Percentiles rank a stretch among this genome's conserved stretches.
Conservation (phyloP, 92 coral and sea anemone genomes). For the Galaxea fascicularis region DNA sequence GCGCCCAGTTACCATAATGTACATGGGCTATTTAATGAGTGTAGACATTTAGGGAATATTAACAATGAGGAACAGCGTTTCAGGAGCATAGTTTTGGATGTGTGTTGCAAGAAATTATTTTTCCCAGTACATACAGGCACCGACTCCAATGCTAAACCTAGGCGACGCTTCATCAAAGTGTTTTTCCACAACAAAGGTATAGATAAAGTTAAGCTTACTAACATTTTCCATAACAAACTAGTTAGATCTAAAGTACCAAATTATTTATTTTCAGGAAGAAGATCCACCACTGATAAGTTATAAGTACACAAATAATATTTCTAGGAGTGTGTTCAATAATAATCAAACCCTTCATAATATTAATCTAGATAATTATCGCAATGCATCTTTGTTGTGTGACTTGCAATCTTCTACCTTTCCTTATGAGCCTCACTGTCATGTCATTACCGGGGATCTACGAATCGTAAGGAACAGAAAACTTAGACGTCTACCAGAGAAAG, state of each 20-base stretch:
- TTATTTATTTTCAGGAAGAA: too few relatives aligned
- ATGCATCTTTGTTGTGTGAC: not conserved
- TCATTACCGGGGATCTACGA: slow-evolving; percentile 4
- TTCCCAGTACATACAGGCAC: not conserved
- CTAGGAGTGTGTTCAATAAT: slow-evolving; percentile 29
- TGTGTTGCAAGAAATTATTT: not conserved
- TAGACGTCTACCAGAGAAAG: slow-evolving; percentile 16
- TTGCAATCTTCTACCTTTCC: not conserved
- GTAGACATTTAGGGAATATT: not conserved
- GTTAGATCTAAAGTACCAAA: too few relatives aligned
- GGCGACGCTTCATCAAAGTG: not conserved
- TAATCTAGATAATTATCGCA: not conserved
- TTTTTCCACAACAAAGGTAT: slow-evolving; percentile 39
- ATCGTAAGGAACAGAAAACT: slow-evolving; percentile 16
- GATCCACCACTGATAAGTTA: slow-evolving; percentile 23
- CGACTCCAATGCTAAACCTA: slow-evolving; percentile 12
- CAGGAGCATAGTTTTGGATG: not conserved
- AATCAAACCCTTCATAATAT: slow-evolving; percentile 3
- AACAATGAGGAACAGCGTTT: not conserved
- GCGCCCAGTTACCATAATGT: slow-evolving; percentile 1
- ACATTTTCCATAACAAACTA: too few relatives aligned
- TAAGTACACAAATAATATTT: slow-evolving; percentile 15
- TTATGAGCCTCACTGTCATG: slow-evolving; percentile 13
- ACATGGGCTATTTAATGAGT: slow-evolving; percentile 10
- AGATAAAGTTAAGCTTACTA: slow-evolving; percentile 13